A percentile compares a stretch with the other conserved stretches of the same genome.
Conservation (phyloP, 92 coral and sea anemone species). For the Palythoa caribaeorum region DNA sequence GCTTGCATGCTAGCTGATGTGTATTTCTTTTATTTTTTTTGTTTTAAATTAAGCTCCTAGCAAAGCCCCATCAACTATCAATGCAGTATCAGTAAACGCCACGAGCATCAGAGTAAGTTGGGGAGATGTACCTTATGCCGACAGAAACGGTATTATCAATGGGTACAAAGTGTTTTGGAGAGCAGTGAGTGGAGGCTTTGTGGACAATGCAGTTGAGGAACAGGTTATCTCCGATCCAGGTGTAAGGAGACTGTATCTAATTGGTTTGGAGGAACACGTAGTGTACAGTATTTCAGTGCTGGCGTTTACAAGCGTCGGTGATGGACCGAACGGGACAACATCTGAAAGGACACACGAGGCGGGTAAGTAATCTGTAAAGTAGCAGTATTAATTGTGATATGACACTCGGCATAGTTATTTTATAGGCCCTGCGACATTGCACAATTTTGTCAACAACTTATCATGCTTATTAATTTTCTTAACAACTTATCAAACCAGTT, state of each 20-base stretch:
- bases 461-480: too few species aligned
- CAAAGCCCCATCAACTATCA: neutral
- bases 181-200: slow-evolving; percentile 17
- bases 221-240: neutral
- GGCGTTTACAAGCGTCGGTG: slow-evolving; percentile 3
- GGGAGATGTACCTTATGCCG: slow-evolving; percentile 2
- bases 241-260: neutral
- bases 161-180: slow-evolving; percentile 23
- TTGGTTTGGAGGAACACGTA: slow-evolving; percentile 27
- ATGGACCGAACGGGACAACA: slow-evolving; percentile 28
- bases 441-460: too few species aligned
- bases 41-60: neutral
- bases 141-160: neutral
- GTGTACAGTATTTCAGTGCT: slow-evolving; percentile 21
- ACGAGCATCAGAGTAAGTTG: neutral
- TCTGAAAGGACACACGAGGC: slow-evolving; percentile 10
- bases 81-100: neutral
- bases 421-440: too few species aligned
- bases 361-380: neutral
- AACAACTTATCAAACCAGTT: too few species aligned
- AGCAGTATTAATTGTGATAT: too few species aligned
- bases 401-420: too few species aligned
- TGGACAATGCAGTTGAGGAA: neutral
- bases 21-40: too few species aligned
- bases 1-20: too few species aligned